A percentile compares a stretch with the other conserved stretches of the same genome.
These are phyloP conservation scores for Bolborhynchus lineola DNA, from an alignment of 2,113 vertebrate genomes.

Conservation along the genomic window DNA sequence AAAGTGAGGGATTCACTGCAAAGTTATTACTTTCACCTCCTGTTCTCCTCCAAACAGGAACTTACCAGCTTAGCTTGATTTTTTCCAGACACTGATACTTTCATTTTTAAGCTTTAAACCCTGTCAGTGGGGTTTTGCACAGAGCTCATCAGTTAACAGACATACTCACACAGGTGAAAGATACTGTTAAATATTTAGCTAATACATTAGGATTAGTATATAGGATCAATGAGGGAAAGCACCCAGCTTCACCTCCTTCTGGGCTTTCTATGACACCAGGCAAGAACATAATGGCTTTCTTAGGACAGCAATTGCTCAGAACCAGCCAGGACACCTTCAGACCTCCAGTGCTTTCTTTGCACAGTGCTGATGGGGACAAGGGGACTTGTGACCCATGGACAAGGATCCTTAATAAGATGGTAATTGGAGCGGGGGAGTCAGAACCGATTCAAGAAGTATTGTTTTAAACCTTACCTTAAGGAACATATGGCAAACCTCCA, in stretches of 20 bases:
- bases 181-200: not conserved
- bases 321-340: not conserved
- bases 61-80: not conserved
- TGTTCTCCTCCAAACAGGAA: not conserved
- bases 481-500: not conserved
- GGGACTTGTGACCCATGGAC: rapidly evolving
- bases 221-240: not conserved
- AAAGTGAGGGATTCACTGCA: not conserved
- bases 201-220: not conserved
- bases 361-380: rapidly evolving
- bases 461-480: not conserved
- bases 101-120: not conserved
- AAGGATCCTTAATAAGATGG: not conserved
- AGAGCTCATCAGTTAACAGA: not conserved
- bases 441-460: not conserved
- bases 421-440: not conserved
- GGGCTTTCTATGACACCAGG: not conserved
- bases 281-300: rapidly evolving
- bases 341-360: not conserved
- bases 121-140: not conserved
- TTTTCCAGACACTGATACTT: not conserved
- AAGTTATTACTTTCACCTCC: not conserved
- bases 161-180: not conserved
- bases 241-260: not conserved
- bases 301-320: not conserved